Conservation (phyloP, 2,797 vertebrate species). For the Alauda arvensis region DNA sequence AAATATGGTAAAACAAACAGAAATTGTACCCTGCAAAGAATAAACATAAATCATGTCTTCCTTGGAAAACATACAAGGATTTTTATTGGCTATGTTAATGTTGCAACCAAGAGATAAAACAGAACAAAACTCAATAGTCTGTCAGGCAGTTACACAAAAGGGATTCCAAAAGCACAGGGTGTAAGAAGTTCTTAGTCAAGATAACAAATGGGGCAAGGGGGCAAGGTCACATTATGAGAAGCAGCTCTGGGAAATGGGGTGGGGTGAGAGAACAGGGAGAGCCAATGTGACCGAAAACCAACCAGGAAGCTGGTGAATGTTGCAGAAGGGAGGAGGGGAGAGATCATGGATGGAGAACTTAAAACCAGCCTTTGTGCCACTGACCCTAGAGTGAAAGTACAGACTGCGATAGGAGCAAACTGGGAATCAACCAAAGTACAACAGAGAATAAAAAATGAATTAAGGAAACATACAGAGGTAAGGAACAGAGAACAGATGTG, state of each 20-base stretch:
- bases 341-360: neutral
- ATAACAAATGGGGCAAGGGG: neutral
- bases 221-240: neutral
- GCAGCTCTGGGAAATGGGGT: neutral
- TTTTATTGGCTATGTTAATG: neutral
- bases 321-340: neutral
- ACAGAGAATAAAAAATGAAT: neutral
- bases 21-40: neutral
- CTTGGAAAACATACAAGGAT: neutral
- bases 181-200: neutral
- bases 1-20: neutral
- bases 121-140: neutral
- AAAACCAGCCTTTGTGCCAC: neutral
- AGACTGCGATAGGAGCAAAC: neutral
- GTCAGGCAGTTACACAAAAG: neutral
- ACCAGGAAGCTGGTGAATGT: neutral
- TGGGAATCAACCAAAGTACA: neutral
- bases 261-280: neutral
- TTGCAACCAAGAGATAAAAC: neutral
- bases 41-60: neutral
- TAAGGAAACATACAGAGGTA: neutral
- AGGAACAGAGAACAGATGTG: neutral
- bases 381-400: neutral
- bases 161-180: neutral
- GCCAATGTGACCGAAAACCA: neutral